These are phyloP conservation scores for Cyclopterus lumpus DNA, from an alignment of 2,797 vertebrate species.

Conservation along the genomic window DNA sequence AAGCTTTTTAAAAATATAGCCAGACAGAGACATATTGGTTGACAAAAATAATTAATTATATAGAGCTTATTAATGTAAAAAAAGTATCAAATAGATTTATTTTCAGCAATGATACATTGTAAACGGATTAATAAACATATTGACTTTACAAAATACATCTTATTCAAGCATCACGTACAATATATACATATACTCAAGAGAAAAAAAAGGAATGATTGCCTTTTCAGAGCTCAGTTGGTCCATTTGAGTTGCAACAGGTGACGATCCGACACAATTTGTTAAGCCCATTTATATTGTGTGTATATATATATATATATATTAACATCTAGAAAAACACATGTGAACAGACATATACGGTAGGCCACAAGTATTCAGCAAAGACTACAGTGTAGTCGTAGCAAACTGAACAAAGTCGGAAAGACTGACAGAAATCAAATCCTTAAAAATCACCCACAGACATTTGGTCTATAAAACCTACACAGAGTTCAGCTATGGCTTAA, in stretches of 20 bases:
- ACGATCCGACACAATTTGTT: neutral
- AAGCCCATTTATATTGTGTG: conserved; percentile 21
- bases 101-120: conserved; percentile 68
- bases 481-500: conserved; percentile 65
- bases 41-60: conserved; percentile 17
- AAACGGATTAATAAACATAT: conserved; percentile 73
- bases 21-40: neutral
- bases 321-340: conserved; percentile 16
- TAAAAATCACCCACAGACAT: conserved; percentile 25
- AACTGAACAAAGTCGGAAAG: conserved; percentile 18
- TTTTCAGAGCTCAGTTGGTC: conserved; percentile 53
- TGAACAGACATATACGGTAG: conserved; percentile 16
- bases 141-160: conserved; percentile 69
- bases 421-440: neutral
- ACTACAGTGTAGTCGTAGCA: neutral
- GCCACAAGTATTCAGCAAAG: conserved; percentile 25
- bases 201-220: conserved; percentile 71
- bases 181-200: conserved; percentile 40
- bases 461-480: conserved; percentile 44
- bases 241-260: conserved; percentile 22
- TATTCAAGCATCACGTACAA: conserved; percentile 49
- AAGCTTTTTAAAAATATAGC: neutral
- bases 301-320: conserved; percentile 4
- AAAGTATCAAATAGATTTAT: conserved; percentile 72
- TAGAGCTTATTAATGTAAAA: conserved; percentile 36